Evolutionary conservation across 1,140 invertebrate genomes (phyloP), one percentile per base, ranked within the genome.

Genomic region (Drosophila ercepeae): DNA sequence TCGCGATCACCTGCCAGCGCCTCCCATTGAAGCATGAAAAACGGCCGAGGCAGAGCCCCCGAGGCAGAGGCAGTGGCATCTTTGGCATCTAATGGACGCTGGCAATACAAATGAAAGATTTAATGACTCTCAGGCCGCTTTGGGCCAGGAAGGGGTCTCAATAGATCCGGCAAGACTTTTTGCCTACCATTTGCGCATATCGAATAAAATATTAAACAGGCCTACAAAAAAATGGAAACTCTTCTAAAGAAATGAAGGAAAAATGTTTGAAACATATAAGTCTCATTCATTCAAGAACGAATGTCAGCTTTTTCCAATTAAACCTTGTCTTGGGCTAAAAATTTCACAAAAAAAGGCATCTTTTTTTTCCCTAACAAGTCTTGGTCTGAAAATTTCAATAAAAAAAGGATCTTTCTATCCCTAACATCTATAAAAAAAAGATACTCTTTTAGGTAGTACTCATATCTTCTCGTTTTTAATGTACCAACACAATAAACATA

Each of bases 21-120:
- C 51, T 65, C 60, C 79, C 81, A 84, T 84, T 84, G 79, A 84
- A 86, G 79, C 79, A 84, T 86, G 81, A 59, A 57, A 79, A 73
- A 57, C 55, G 53, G 45, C 60, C 25, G 51, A 18, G 8, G 45
- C 61, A 34, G 64, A 16, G n/a, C 11, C n/a, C 4, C 34, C 3
- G 34, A 3, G 50, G n/a, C 16, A 54, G 48, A 16, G 14, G 25
- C 46, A 19, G 46, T 13, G 79, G 65, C 71, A 65, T 79, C 61
- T 76, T 73, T 79, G 74, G 81, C 72, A 61, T 86, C 77, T 88
- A 84, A 84, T 84, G 79, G 76, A 64, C 81, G 76, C 79, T 86
- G 82, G 82, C 82, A 88, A 74, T 61, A 88, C 82, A 81, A 84
- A 86, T 84, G 81, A 84, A 86, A 84, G 79, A 84, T 88, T 88